Conservation (phyloP, 1,140 invertebrate species). For the Chelonus insularis region DNA sequence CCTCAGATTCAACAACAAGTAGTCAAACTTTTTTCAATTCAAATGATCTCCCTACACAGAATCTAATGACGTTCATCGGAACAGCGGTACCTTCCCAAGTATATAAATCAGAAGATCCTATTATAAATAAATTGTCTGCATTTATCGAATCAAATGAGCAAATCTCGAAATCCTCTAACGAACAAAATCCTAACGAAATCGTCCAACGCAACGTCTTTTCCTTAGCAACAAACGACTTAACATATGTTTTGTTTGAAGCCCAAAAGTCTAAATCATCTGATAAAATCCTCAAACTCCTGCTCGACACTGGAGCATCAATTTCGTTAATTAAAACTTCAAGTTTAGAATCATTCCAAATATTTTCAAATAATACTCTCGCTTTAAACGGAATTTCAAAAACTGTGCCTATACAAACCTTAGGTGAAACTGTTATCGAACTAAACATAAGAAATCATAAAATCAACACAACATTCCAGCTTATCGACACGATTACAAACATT, state of each 20-base stretch:
- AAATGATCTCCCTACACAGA: no score
- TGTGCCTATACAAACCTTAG: constrained; percentile 12
- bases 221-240: constrained; percentile 19
- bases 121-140: no score
- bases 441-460: constrained; percentile 8
- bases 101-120: no score
- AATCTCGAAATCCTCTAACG: no score
- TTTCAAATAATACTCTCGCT: no score
- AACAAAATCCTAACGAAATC: no score
- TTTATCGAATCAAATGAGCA: no score
- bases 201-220: not conserved
- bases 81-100: no score
- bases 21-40: no score
- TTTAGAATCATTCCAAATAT: constrained; percentile 9
- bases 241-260: constrained; percentile 20
- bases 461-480: constrained; percentile 2
- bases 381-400: constrained; percentile 20
- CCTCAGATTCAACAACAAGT: no score
- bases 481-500: constrained; percentile 18
- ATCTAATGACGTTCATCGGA: no score
- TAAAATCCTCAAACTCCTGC: constrained; percentile 25
- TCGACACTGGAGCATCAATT: constrained; percentile 27
- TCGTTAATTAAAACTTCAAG: constrained; percentile 21
- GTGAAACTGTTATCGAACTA: constrained; percentile 15
- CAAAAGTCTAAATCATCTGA: not conserved